Base-by-base conservation (phyloP, 2,113 vertebrate species). In the Butorides virescens region DNA sequence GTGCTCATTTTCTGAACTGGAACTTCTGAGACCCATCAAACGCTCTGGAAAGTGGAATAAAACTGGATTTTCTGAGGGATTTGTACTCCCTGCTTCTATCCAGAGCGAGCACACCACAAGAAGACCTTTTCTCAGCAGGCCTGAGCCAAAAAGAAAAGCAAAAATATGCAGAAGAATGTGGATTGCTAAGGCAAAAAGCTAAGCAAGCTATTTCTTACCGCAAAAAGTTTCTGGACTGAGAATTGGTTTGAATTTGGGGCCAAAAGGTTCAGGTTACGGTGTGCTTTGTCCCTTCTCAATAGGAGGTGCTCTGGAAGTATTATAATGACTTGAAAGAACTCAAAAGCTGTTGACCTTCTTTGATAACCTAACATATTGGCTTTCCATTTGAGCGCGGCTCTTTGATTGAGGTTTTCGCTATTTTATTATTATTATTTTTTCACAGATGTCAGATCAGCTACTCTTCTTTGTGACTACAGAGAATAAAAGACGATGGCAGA, bases 371-470 rank as follows among this genome's bases (percentile, higher is more conserved):
- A 58, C 75, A 9, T 37, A 74, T 27, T 7, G 3, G 14, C 83
- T 84, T 70, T 49, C 50, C 4, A 4, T 50, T n/a, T 32, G 37
- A 44, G 67, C 86, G 18, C 0, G 4, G 58, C 65, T 91, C 72
- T 90, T 78, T 73, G 94, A 91, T 27, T 58, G 91, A 92, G 80
- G 66, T 49, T 93, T 86, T 39, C 47, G 13, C 47, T 58, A 25
- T 53, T 71, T 94, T 58, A 93, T 68, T 53, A 58, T 81, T 80
- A 84, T 94, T 87, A 50, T 67, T 94, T 90, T 82, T 79, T 65
- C 71, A 68, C 20, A 61, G 68, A 10, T 91, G 91, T 90, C 86
- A 90, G 66, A 50, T 90, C 91, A 88, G 84, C 77, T 91, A 27
- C 85, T 97, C 49, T 71, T 62, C 90, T 84, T 86, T 74, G 85